These are phyloP conservation scores for Acanthurus lineatus DNA, from an alignment of 2,797 vertebrate species.

Conservation along the genomic window DNA sequence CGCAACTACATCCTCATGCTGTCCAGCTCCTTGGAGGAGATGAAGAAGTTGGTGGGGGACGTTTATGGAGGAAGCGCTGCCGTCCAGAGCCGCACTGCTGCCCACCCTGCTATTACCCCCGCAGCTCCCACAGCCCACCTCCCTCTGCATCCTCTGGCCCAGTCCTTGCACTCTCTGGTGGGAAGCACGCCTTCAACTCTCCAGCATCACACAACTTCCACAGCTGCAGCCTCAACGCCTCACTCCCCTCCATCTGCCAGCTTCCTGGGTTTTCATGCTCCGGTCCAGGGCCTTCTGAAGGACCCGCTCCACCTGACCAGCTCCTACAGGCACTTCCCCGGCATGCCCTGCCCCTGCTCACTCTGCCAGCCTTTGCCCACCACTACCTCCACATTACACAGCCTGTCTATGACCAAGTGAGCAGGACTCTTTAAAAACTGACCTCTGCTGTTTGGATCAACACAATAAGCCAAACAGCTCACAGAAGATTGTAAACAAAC, in stretches of 20 bases:
- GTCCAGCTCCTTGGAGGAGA: slow-evolving; percentile 89
- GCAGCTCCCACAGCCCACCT: slow-evolving; percentile 70
- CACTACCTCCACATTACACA: slow-evolving; percentile 81
- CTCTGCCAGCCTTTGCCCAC: slow-evolving; percentile 86
- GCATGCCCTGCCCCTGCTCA: slow-evolving; percentile 87
- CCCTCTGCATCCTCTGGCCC: slow-evolving; percentile 83
- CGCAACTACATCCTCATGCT: slow-evolving; percentile 91
- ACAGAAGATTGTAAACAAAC: slow-evolving; percentile 36
- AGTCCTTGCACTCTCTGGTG: slow-evolving; percentile 84
- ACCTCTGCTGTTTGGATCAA: slow-evolving; percentile 40
- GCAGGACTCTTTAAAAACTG: slow-evolving; percentile 36
- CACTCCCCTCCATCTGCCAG: slow-evolving; percentile 81
- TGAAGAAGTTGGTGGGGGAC: slow-evolving; percentile 89
- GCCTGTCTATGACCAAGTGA: slow-evolving; percentile 86
- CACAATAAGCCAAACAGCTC: slow-evolving; percentile 24
- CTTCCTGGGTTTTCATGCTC: slow-evolving; percentile 84
- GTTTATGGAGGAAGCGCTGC: slow-evolving; percentile 82
- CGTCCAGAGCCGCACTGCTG: slow-evolving; percentile 70
- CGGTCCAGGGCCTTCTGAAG: slow-evolving; percentile 80
- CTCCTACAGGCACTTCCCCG: slow-evolving; percentile 86
- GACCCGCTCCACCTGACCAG: slow-evolving; percentile 81
- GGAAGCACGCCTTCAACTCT: slow-evolving; percentile 70
- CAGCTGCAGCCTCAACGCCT: slow-evolving; percentile 61
- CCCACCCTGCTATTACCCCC: slow-evolving; percentile 57
- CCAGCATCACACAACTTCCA: slow-evolving; percentile 71